Evolutionary conservation across 2,888 invertebrate species (phyloP).

Genomic region (Acrocyrtus sp.): DNA sequence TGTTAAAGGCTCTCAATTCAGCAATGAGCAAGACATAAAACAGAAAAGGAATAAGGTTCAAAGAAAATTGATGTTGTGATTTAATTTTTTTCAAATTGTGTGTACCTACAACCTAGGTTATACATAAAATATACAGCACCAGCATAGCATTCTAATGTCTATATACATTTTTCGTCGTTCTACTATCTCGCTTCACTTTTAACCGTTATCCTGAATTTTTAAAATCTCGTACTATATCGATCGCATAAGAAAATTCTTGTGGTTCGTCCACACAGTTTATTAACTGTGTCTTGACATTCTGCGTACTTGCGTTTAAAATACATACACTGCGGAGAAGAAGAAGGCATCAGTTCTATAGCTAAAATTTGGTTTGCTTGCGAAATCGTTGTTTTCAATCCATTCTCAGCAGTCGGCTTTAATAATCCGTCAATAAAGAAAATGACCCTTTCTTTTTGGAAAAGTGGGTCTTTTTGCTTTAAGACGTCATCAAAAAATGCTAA

Average conservation of each 20-base stretch:
- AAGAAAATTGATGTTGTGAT: no score
- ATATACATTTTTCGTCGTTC: no score
- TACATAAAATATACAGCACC: no score
- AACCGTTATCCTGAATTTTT: background rate
- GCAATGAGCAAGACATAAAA: background rate
- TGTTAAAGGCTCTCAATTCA: no score
- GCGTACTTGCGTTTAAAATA: constrained; percentile 33
- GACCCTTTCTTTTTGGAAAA: constrained; percentile 29
- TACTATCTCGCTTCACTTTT: background rate
- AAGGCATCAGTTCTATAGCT: constrained; percentile 37
- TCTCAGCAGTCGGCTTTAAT: constrained; percentile 27
- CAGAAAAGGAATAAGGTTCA: background rate
- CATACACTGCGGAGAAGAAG: constrained; percentile 33
- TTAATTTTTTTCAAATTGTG: no score
- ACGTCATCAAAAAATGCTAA: constrained; percentile 20
- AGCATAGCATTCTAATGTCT: no score
- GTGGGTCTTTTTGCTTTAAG: constrained; percentile 12
- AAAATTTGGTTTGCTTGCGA: constrained; percentile 43
- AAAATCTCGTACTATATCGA: constrained; percentile 36
- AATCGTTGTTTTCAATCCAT: constrained; percentile 25
- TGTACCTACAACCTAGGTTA: no score
- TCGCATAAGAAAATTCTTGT: constrained; percentile 41
- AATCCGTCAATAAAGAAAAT: constrained; percentile 44
- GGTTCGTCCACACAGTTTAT: constrained; percentile 35
- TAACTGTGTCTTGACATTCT: constrained; percentile 32